A percentile compares a stretch with the other conserved stretches of the same genome.
Conservation (phyloP, 2,888 invertebrate species). For the Leptinotarsa tumamoca region DNA sequence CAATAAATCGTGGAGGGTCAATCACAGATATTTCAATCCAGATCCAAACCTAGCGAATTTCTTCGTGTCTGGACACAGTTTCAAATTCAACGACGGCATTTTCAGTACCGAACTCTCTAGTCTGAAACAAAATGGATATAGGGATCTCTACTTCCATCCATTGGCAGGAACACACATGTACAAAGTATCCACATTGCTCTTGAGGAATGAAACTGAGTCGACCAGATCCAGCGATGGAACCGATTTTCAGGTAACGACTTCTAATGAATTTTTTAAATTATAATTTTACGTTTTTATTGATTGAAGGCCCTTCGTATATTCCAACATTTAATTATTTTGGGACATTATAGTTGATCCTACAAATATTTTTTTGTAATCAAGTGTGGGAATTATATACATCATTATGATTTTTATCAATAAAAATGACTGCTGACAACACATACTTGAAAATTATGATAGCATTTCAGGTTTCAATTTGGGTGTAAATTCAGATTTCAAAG, state of each 20-base stretch:
- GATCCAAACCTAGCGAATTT: constrained; percentile 78
- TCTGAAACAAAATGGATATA: constrained; percentile 68
- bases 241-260: constrained; percentile 67
- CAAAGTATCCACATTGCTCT: constrained; percentile 74
- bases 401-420: too few species aligned
- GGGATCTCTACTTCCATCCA: constrained; percentile 81
- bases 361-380: too few species aligned
- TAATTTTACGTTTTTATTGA: too few species aligned
- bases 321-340: too few species aligned
- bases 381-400: too few species aligned
- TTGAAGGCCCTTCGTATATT: too few species aligned
- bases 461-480: too few species aligned
- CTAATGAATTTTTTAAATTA: too few species aligned
- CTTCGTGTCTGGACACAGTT: constrained; percentile 75
- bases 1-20: constrained; percentile 73
- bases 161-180: constrained; percentile 81
- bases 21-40: constrained; percentile 80
- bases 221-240: constrained; percentile 69
- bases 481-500: too few species aligned
- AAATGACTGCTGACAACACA: too few species aligned
- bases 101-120: constrained; percentile 78
- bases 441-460: too few species aligned
- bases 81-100: constrained; percentile 85
- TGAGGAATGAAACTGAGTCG: constrained; percentile 70
- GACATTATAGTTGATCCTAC: too few species aligned